Base-by-base conservation (phyloP, 2,888 invertebrate genomes). In the Tanytarsus gracilentus region DNA sequence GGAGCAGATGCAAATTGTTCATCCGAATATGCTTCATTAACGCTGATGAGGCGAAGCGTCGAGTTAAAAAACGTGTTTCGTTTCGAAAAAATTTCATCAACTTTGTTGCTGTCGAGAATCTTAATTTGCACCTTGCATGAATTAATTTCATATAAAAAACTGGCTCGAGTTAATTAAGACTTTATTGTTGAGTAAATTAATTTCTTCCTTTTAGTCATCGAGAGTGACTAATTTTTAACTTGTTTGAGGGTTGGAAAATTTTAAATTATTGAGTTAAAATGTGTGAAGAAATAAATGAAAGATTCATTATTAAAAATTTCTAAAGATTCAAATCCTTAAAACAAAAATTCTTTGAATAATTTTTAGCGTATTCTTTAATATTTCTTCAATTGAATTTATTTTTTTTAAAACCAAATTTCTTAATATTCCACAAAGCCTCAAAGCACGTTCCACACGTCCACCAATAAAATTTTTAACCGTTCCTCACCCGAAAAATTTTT, bases 1-100 rank as follows among this genome's bases (percentile, higher is more conserved):
- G 48, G 48, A 58, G 58, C 58, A 58, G 58, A 58, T 58, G 58
- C 58, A 58, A 58, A 29, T 29, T 50, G 27, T 49, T 23, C 49
- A 49, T 14, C 25, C 23, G 6, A 21, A 25, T 8, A 51, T 30
- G 51, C 16, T 51, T 51, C 27, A 51, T 51, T 49, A 49, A 49
- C 11, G 7, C 9, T 27, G 27, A 49, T 49, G 49, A 49, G n/a
- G 27, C 49, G 27, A 49, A 49, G 25, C 49, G 26, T 26, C 23
- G 16, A 44, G 11, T 44, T 33, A 16, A 44, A 11, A 44, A 44
- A 44, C 21, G 11, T 18, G 16, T 44, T 44, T 44, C n/a, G n/a
- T n/a, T n/a, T n/a, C n/a, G 5, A 21, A 44, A 23, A 11, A 44
- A 44, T 21, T 44, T 44, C 23, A 9, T 21, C 23, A 18, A 4